Base-by-base conservation (phyloP, 2,797 vertebrate genomes). In the Arctocebus calabarensis region DNA sequence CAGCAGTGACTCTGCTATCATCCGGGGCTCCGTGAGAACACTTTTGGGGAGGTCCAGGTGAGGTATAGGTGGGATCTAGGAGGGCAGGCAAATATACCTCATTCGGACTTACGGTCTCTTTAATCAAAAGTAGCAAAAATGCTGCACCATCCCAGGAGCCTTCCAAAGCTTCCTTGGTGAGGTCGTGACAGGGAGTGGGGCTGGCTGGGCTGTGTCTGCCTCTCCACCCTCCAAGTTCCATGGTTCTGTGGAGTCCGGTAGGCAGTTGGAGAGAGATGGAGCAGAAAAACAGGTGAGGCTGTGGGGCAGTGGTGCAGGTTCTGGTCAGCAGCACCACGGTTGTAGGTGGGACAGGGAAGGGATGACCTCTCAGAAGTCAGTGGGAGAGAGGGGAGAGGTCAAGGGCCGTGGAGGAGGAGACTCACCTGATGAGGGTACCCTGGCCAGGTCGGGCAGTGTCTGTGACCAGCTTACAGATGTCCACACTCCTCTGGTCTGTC, bases 181-280 rank as follows among this genome's bases (percentile, higher is more conserved):
- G 14, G 43, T 22, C 2, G 40, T 3, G 57, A 8, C 1, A 16
- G 66, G 27, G 32, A 4, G 0, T 2, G 0, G 10, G 61, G 11
- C 45, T 11, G 48, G 25, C 6, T 22, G 71, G 27, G 27, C 89
- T 59, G 0, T 5, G 61, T 81, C 12, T 55, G 82, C 57, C 62
- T 74, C 16, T 4, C 68, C 19, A 45, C 32, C 87, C 84, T 12
- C 4, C 89, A 81, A 62, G 34, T 95, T 95, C 97, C 55, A 1
- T 25, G 70, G 7, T 95, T 95, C 96, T 86, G 62, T 62, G 55
- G 20, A 55, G 94, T 77, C 94, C 86, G 0, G 95, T 94, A 91
- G 96, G 61, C 97, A 97, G 97, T 96, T 97, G 97, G 96, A 85
- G 70, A 88, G 84, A 85, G 59, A 95, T 96, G 95, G 71, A 86